Percentiles rank a stretch among this genome's conserved stretches.
These are phyloP conservation scores for Protobothrops flavoviridis DNA, from an alignment of 2,113 vertebrate species.

Conservation along the genomic window DNA sequence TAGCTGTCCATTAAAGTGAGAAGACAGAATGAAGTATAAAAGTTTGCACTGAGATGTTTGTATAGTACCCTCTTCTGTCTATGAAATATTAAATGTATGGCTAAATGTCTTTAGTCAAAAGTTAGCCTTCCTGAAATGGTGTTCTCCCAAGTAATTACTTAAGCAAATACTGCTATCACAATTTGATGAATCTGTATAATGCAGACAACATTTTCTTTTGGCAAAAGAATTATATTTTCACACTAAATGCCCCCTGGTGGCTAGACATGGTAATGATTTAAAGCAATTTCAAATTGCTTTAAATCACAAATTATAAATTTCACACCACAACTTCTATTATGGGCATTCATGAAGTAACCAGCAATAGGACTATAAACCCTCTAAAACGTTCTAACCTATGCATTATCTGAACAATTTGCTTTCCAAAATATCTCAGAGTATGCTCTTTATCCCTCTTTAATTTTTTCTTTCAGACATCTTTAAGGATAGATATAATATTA, in stretches of 20 bases:
- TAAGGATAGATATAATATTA: not conserved
- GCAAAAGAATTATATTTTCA: not conserved
- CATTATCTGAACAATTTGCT: not conserved
- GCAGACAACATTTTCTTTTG: not conserved
- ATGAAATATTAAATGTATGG: not conserved
- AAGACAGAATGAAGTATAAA: not conserved
- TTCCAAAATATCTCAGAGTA: not conserved
- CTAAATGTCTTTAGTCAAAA: not conserved
- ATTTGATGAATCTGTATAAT: not conserved
- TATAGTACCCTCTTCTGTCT: not conserved
- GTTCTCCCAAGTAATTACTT: not conserved
- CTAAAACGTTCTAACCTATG: not conserved
- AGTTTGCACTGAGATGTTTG: not conserved
- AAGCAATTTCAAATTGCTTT: not conserved
- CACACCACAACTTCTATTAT: not conserved
- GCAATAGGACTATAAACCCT: not conserved
- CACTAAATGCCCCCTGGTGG: slow-evolving; percentile 9
- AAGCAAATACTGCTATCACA: not conserved
- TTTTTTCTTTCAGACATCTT: not conserved
- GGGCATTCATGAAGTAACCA: not conserved
- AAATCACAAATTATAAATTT: not conserved
- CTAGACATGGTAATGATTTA: not conserved
- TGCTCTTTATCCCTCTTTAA: not conserved
- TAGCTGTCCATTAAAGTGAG: not conserved
- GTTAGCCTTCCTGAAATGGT: not conserved